These are phyloP conservation scores for Pristionchus entomophagus DNA, from an alignment of 2,888 invertebrate genomes.

Conservation along the genomic window DNA sequence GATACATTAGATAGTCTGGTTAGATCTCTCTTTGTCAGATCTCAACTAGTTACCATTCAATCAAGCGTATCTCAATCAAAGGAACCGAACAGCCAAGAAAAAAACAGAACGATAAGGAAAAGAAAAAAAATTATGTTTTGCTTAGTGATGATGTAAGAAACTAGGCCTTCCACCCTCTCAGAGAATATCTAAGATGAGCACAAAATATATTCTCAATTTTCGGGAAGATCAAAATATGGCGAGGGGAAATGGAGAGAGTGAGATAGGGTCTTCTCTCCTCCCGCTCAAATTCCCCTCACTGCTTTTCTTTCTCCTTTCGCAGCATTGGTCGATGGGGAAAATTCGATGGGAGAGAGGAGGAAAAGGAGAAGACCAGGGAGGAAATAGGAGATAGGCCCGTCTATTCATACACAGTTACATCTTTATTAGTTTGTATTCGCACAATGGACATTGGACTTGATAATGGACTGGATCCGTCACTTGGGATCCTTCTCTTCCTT, in stretches of 20 bases:
- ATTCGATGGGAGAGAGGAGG: conserved; percentile 40
- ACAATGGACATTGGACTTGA: not conserved
- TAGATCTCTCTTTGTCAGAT: not conserved
- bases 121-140: not conserved
- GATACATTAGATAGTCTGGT: not conserved
- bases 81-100: not conserved
- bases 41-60: conserved; percentile 18
- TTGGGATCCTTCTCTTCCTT: conserved; percentile 27
- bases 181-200: no score
- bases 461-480: not conserved
- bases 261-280: conserved; percentile 33
- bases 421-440: conserved; percentile 13
- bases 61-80: not conserved
- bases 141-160: no score
- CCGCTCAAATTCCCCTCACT: conserved; percentile 39
- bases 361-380: conserved; percentile 9
- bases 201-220: not conserved
- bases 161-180: not conserved
- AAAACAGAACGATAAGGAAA: not conserved
- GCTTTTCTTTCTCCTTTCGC: conserved; percentile 35
- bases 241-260: not conserved
- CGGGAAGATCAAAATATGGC: not conserved
- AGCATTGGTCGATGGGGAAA: conserved; percentile 19
- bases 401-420: not conserved
- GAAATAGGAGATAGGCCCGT: conserved; percentile 20